Evolutionary conservation across 53 echinoderm and acorn worm species (phyloP).

Genomic region (Pentamera pediparva): DNA sequence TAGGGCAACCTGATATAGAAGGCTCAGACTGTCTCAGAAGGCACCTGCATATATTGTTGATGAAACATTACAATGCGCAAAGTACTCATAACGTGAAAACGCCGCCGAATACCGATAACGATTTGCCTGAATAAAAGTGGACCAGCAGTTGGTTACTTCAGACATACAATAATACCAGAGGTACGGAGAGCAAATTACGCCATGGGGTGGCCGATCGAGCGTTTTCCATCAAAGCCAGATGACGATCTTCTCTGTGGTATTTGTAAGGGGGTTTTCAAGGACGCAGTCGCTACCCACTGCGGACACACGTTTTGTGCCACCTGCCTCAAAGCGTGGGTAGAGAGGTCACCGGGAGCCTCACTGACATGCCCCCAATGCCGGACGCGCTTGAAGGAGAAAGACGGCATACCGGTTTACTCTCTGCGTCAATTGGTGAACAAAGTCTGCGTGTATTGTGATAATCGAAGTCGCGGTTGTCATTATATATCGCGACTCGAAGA

Average conservation of each 20-base stretch:
- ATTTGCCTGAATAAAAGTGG: too few relatives aligned
- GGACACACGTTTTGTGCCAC: constrained; percentile 78
- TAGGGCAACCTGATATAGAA: too few relatives aligned
- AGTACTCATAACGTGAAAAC: too few relatives aligned
- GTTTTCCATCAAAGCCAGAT: constrained; percentile 64
- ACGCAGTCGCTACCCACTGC: constrained; percentile 73
- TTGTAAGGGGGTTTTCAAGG: constrained; percentile 65
- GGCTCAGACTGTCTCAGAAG: too few relatives aligned
- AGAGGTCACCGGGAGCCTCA: constrained; percentile 43
- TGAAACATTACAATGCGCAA: too few relatives aligned
- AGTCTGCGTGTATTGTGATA: constrained; percentile 57
- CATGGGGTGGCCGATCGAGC: constrained; percentile 76
- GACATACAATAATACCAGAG: too few relatives aligned
- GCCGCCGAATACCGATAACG: too few relatives aligned
- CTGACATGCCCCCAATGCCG: constrained; percentile 90
- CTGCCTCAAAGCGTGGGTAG: constrained; percentile 81
- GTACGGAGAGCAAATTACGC: too few relatives aligned
- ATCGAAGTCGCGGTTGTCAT: constrained; percentile 67
- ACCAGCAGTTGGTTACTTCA: too few relatives aligned
- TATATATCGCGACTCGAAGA: constrained; percentile 62
- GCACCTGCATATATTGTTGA: too few relatives aligned
- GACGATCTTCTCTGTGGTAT: constrained; percentile 86
- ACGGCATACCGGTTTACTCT: constrained; percentile 79
- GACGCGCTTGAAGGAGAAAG: constrained; percentile 47
- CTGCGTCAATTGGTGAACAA: constrained; percentile 70